These are phyloP conservation scores for Rhabdornis inornatus DNA, from an alignment of 2,113 vertebrate species.

Conservation along the genomic window DNA sequence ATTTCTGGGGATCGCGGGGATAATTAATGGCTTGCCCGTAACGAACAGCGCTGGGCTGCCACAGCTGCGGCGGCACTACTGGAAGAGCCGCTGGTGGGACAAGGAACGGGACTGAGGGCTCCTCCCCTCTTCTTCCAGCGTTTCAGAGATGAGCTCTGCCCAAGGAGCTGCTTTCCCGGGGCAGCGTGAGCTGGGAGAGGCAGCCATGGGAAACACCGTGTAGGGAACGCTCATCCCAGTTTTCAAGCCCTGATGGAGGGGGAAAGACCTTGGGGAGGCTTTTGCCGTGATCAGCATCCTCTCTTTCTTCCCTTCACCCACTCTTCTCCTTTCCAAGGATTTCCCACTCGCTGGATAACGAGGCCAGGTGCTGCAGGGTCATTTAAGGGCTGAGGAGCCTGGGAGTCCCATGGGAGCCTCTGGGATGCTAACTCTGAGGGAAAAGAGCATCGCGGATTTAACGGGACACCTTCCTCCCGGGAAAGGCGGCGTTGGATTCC, in stretches of 20 bases:
- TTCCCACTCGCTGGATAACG: background rate
- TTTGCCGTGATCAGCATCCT: background rate
- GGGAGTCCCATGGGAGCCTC: background rate
- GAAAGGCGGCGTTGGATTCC: background rate
- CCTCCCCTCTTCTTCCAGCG: background rate
- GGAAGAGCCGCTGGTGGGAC: background rate
- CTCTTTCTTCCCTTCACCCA: background rate
- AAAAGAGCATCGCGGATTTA: background rate
- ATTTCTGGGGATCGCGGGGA: background rate
- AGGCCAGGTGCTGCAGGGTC: background rate
- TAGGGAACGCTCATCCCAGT: background rate
- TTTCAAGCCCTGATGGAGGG: fast-evolving
- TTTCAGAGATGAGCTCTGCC: background rate
- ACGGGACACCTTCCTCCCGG: background rate
- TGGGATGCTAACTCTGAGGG: background rate
- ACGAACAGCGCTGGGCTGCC: background rate
- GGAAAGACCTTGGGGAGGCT: background rate
- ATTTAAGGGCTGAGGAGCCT: background rate
- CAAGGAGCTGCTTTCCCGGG: fast-evolving
- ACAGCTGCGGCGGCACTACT: background rate
- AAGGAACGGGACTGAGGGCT: fast-evolving
- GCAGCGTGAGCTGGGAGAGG: background rate
- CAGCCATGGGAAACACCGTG: fast-evolving
- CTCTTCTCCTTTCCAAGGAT: background rate
- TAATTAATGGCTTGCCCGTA: background rate